Evolutionary conservation across 2,888 invertebrate genomes (phyloP).

Genomic region (Quadroppia sp.): DNA sequence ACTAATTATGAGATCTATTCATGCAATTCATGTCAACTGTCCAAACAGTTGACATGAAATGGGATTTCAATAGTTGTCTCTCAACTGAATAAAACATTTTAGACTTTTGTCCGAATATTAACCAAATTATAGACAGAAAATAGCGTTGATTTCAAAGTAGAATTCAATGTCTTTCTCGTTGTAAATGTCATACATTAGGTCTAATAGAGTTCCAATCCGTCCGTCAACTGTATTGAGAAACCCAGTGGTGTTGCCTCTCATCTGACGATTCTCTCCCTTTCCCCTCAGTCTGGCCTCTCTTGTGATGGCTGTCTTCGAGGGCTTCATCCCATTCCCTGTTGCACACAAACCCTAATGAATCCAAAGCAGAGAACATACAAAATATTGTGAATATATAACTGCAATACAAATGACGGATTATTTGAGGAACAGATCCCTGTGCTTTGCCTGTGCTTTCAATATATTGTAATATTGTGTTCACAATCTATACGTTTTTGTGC

Average conservation of each 20-base stretch:
- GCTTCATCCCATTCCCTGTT: neutral
- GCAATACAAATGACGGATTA: constrained; percentile 29
- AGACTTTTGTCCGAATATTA: neutral
- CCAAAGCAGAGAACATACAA: constrained; percentile 15
- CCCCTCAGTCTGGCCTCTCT: neutral
- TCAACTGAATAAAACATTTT: neutral
- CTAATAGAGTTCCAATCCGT: constrained; percentile 28
- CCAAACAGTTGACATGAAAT: neutral
- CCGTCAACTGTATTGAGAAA: constrained; percentile 18
- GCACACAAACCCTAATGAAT: constrained; percentile 25
- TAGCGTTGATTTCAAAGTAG: neutral
- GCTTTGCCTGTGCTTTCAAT: constrained; percentile 14
- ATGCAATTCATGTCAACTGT: neutral
- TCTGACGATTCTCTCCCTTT: neutral
- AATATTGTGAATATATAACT: constrained; percentile 14
- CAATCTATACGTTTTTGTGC: neutral
- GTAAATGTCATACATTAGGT: constrained; percentile 17
- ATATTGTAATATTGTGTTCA: constrained; percentile 7
- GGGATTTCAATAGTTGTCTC: neutral
- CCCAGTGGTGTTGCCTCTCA: neutral
- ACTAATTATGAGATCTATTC: neutral
- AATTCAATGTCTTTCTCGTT: constrained; percentile 5
- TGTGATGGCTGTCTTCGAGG: constrained; percentile 3
- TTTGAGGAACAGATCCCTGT: constrained; percentile 1
- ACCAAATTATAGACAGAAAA: neutral